Evolutionary conservation across 2,888 invertebrate species (phyloP), one percentile per base, ranked within the genome.

Genomic region (Tiliacea aurago): DNA sequence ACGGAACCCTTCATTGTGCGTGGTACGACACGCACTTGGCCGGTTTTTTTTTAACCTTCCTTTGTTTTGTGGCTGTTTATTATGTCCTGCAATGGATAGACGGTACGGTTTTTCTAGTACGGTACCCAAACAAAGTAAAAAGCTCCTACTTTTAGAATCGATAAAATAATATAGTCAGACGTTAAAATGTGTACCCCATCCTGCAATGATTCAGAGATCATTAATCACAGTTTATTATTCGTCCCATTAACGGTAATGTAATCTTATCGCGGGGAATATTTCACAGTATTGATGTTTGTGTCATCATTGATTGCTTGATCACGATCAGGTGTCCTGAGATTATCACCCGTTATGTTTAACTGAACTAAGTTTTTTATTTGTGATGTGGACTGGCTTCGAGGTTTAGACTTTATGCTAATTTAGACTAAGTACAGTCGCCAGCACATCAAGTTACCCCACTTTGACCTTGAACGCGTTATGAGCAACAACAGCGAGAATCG

Each of bases 201-300:
- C 56, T 33, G 13, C 55, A 59, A 43, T 47, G 45, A 72, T 70
- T 62, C 47, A 47, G 51, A 72, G 63, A 83, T 80, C 86, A 87
- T 87, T 84, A 86, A 87, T 87, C 85, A 81, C 37, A 20, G 55
- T 70, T 28, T 81, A 70, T 78, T 81, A 80, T 70, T 73, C 56
- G 70, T 63, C 49, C 83, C 84, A 81, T 84, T 81, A 82, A 61
- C 61, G 72, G 73, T 81, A 84, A 84, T 87, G 84, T 80, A 86
- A 80, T 85, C 84, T 82, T 80, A 82, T 85, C 83, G 73, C 73
- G 69, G 65, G 45, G 79, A 80, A 84, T 78, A 86, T 81, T 86
- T 81, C 73, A 66, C 75, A 71, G 79, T 85, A 69, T 83, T 85
- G 76, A 80, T 53, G 11, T 72, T 53, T 77, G 76, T 81, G 84